A percentile compares a stretch with the other conserved stretches of the same genome.
Evolutionary conservation across 2,888 invertebrate genomes (phyloP).

Genomic region (Galeopsomyia nigrocyanea): DNA sequence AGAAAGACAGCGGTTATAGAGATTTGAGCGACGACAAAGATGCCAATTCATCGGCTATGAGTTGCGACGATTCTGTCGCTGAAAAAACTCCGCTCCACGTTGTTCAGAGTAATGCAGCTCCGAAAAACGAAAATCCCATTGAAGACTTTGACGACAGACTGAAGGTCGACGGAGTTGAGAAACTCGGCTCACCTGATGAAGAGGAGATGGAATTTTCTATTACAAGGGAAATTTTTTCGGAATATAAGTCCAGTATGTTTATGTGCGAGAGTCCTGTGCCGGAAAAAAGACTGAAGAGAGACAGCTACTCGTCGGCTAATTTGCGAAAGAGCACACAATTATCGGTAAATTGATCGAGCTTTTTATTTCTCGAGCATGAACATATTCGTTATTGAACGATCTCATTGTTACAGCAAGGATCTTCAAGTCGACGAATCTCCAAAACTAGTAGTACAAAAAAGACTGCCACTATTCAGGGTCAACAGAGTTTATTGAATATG

Average conservation of each 20-base stretch:
- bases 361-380: constrained; percentile 11
- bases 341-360: constrained; percentile 20
- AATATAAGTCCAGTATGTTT: constrained; percentile 42
- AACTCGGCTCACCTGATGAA: constrained; percentile 31
- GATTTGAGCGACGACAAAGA: constrained; percentile 28
- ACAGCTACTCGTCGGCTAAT: constrained; percentile 1
- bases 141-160: constrained; percentile 10
- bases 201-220: constrained; percentile 38
- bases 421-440: constrained; percentile 32
- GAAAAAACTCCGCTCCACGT: constrained; percentile 33
- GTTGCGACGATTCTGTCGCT: constrained; percentile 9
- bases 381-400: neutral
- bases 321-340: constrained; percentile 7
- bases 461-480: constrained; percentile 66
- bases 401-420: constrained; percentile 36
- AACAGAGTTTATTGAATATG: constrained; percentile 76
- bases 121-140: constrained; percentile 9
- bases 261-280: constrained; percentile 18
- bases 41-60: constrained; percentile 11
- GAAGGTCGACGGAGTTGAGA: constrained; percentile 10
- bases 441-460: constrained; percentile 51
- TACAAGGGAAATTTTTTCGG: constrained; percentile 28
- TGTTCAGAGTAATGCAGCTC: constrained; percentile 16
- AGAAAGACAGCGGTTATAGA: constrained; percentile 39
- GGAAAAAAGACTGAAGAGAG: constrained; percentile 36